Percentiles rank a stretch among this genome's conserved stretches.
These are phyloP conservation scores for Mya arenaria DNA, from an alignment of 1,140 invertebrate species.

Conservation along the genomic window DNA sequence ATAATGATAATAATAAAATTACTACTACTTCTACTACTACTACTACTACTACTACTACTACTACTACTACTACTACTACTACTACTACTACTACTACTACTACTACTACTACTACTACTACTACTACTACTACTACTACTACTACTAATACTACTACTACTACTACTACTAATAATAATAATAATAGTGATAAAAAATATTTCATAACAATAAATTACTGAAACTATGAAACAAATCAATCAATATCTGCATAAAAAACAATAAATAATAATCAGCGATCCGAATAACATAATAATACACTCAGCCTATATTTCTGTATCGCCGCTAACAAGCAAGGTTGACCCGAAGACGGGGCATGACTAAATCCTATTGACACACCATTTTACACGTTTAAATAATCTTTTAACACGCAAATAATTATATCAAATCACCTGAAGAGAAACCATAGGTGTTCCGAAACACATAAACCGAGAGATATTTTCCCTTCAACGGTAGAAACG, in stretches of 20 bases:
- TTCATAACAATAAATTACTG: too few relatives aligned
- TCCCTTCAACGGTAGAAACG: too few relatives aligned
- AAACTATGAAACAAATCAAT: too few relatives aligned
- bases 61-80: neutral
- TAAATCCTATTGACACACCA: slow-evolving; percentile 6
- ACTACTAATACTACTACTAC: neutral
- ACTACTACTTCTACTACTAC: neutral
- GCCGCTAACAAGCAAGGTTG: neutral
- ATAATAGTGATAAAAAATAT: neutral
- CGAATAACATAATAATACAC: too few relatives aligned
- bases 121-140: neutral
- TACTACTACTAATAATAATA: too few relatives aligned
- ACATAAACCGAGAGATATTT: neutral
- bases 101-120: neutral
- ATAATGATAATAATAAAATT: too few relatives aligned
- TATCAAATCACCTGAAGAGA: too few relatives aligned
- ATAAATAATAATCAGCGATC: too few relatives aligned
- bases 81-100: neutral
- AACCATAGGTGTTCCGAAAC: neutral
- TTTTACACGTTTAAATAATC: slow-evolving; percentile 5
- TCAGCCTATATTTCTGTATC: too few relatives aligned
- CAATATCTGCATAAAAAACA: too few relatives aligned
- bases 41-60: neutral
- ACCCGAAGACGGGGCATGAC: slow-evolving; percentile 26
- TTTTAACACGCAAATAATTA: slow-evolving; percentile 7